Evolutionary conservation across 2,113 vertebrate species (phyloP).

Genomic region (Caranx ignobilis): DNA sequence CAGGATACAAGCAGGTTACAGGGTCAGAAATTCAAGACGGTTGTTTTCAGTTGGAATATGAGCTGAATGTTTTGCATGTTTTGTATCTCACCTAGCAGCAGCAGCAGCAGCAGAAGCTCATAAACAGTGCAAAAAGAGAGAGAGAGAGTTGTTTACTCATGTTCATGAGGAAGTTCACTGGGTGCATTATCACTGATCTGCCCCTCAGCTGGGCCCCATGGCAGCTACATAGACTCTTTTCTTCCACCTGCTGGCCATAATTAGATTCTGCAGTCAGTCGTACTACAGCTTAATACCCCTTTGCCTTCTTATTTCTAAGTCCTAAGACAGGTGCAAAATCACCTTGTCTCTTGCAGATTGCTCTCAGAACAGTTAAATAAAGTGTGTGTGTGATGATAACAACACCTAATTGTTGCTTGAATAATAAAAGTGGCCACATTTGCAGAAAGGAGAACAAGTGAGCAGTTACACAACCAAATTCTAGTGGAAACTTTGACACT

Average conservation of each 20-base stretch:
- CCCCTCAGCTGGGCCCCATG: slow-evolving; percentile 67
- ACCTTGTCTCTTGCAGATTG: background rate
- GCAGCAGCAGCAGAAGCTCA: slow-evolving; percentile 9
- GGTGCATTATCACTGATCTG: slow-evolving; percentile 56
- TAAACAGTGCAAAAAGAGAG: slow-evolving; percentile 30
- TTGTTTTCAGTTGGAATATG: slow-evolving; percentile 34
- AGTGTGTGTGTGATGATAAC: background rate
- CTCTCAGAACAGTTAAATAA: background rate
- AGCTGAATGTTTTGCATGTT: slow-evolving; percentile 50
- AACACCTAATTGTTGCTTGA: background rate
- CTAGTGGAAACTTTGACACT: slow-evolving; percentile 40
- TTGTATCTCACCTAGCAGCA: slow-evolving; percentile 30
- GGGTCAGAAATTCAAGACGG: background rate
- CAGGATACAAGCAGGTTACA: background rate
- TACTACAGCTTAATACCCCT: background rate
- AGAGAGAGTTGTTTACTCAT: slow-evolving; percentile 68
- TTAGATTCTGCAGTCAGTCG: slow-evolving; percentile 34
- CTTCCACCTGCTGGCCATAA: slow-evolving; percentile 69
- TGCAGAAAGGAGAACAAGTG: slow-evolving; percentile 11
- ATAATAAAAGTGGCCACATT: slow-evolving; percentile 1
- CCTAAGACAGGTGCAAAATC: background rate
- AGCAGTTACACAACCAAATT: slow-evolving; percentile 45
- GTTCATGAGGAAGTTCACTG: slow-evolving; percentile 73
- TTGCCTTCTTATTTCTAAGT: slow-evolving; percentile 6
- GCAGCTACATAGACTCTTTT: slow-evolving; percentile 21